Base-by-base conservation (phyloP, 2,888 invertebrate genomes). In the Chalcosyrphus nemorum region DNA sequence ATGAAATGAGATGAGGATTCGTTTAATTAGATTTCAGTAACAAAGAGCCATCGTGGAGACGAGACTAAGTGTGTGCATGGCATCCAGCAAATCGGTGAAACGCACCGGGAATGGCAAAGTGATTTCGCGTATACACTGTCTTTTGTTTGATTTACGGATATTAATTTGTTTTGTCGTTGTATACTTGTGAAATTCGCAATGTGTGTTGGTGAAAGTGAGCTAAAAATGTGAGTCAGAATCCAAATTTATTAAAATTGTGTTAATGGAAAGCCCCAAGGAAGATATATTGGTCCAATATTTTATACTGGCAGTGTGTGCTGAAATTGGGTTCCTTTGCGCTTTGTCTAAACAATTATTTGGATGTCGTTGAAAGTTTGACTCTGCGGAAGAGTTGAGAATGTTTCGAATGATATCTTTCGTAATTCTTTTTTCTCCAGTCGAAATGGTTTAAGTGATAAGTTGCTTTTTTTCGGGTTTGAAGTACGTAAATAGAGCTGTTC, bases 11-110 rank as follows among this genome's bases (percentile, higher is more conserved):
- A 52, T 9, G 35, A 65, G 38, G 17, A 54, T 54, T 29, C 19
- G 9, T 43, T 43, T 43, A 27, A 54, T 43, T 56, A 54, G 43
- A 56, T 54, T 68, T 68, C 47, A 68, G 54, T 68, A 41, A 68
- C 27, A 56, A 54, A 54, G 43, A 54, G 54, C 68, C 54, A 43
- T 24, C 41, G 54, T 13, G 41, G 9, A 13, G 54, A 32, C 32
- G 29, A 61, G 29, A 29, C 9, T 43, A 29, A 6, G 21, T n/a
- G n/a, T n/a, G n/a, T 29, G 15, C 1, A 43, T 54, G 41, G 41
- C 43, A 38, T 52, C n/a, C n/a, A n/a, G 45, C 32, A 21, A 32
- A 32, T 13, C 63, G 47, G 63, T 63, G 47, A 47, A 63, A 47
- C 63, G 21, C 50, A 52, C 65, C 19, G 13, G 43, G 54, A 54